These are phyloP conservation scores for Siphlonurus alternatus DNA, from an alignment of 2,888 invertebrate species.

Conservation along the genomic window DNA sequence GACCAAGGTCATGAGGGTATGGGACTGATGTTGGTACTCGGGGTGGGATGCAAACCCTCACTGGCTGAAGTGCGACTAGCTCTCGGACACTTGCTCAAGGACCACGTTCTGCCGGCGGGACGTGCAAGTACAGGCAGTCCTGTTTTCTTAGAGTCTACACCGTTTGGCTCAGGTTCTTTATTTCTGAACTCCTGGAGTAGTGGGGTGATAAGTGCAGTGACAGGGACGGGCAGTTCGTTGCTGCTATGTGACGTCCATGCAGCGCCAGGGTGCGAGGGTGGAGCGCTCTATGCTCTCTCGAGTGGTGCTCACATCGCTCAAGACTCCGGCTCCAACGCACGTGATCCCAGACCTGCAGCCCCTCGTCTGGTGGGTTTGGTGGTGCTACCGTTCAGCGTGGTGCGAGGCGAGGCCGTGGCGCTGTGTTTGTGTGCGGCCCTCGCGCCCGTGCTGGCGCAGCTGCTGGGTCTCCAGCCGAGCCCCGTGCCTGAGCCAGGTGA, in stretches of 20 bases:
- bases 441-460: constrained; percentile 28
- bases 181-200: constrained; percentile 34
- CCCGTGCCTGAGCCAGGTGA: too few relatives aligned
- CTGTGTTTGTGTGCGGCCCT: constrained; percentile 39
- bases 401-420: constrained; percentile 44
- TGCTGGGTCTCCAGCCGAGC: constrained; percentile 21
- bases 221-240: constrained; percentile 34
- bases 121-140: constrained; percentile 11
- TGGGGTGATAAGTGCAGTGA: constrained; percentile 38
- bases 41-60: background rate
- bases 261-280: constrained; percentile 41
- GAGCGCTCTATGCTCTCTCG: constrained; percentile 31
- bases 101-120: background rate
- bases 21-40: background rate
- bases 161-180: constrained; percentile 33
- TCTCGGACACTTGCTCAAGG: background rate
- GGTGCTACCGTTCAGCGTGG: constrained; percentile 41
- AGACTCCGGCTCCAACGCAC: too few relatives aligned
- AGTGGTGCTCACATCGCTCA: constrained; percentile 11
- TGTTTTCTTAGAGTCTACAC: constrained; percentile 23
- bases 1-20: background rate
- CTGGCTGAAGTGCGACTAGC: constrained; percentile 15
- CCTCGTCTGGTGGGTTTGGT: constrained; percentile 28
- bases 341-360: background rate
- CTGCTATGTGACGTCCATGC: constrained; percentile 40